Evolutionary conservation across 30 jellyfish, hydroid and myxozoan species (phyloP).

Genomic region (Mastigias papua): DNA sequence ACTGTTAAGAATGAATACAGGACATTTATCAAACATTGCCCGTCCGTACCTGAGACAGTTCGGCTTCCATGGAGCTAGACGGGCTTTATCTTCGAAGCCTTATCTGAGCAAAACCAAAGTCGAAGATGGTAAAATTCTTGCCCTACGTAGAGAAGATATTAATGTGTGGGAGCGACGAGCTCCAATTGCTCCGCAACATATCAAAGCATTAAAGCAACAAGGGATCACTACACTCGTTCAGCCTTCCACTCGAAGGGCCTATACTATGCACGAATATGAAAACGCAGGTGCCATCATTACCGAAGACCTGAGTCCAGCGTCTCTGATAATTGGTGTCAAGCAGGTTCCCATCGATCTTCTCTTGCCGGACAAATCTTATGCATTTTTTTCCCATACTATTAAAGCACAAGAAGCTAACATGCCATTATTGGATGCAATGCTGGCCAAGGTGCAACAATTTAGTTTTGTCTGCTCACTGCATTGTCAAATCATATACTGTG

Average conservation of each 20-base stretch:
- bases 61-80: constrained; percentile 1
- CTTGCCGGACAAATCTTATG: constrained; percentile 83
- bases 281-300: constrained; percentile 93
- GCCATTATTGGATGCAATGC: constrained; percentile 95
- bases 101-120: constrained; percentile 70
- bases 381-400: constrained; percentile 95
- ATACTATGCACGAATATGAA: constrained; percentile 96
- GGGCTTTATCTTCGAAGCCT: constrained; percentile 38
- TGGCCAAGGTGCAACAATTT: constrained; percentile 73
- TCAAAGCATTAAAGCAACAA: constrained; percentile 63
- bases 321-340: constrained; percentile 91
- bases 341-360: constrained; percentile 94
- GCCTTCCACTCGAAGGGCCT: constrained; percentile 97
- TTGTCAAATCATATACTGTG: too few species aligned
- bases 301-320: constrained; percentile 92
- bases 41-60: constrained; percentile 40
- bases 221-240: constrained; percentile 90
- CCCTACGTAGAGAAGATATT: constrained; percentile 88
- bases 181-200: constrained; percentile 93
- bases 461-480: too few species aligned
- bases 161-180: constrained; percentile 98
- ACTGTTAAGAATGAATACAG: constrained; percentile 16
- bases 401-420: constrained; percentile 97
- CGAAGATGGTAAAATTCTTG: constrained; percentile 66
- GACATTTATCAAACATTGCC: constrained; percentile 2